Conservation (phyloP, 2,797 vertebrate species). For the Acropternis orthonyx region DNA sequence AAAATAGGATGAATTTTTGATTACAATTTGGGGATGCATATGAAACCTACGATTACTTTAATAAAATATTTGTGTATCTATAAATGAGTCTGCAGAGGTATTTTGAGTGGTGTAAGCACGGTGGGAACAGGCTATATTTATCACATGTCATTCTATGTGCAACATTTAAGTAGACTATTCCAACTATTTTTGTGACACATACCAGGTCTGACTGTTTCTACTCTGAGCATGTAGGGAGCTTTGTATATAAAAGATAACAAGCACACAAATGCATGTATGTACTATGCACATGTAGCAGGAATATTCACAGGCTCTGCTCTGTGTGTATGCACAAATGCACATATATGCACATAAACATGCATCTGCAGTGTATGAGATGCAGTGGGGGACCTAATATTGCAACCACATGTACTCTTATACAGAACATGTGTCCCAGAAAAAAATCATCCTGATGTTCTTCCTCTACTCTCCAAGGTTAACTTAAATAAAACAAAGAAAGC, state of each 20-base stretch:
- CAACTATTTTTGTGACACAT: conserved; percentile 31
- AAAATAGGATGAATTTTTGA: neutral
- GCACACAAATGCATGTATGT: neutral
- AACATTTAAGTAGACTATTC: conserved; percentile 34
- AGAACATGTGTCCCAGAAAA: conserved; percentile 14
- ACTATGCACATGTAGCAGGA: neutral
- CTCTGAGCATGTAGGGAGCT: neutral
- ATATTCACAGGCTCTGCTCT: neutral
- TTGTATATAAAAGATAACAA: neutral
- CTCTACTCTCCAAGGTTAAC: conserved; percentile 52
- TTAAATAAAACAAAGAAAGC: conserved; percentile 63
- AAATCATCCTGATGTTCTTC: neutral
- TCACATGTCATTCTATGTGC: conserved; percentile 5
- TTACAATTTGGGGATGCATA: neutral
- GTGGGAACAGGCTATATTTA: conserved; percentile 55
- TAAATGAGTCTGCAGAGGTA: neutral
- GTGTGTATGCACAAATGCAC: neutral
- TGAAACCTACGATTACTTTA: neutral
- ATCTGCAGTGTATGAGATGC: neutral
- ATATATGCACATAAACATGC: neutral
- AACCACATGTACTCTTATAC: neutral
- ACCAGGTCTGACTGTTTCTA: conserved; percentile 8
- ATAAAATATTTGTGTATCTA: neutral
- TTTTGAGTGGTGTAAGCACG: neutral
- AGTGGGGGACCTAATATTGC: neutral